Percentiles rank a stretch among this genome's conserved stretches.
These are phyloP conservation scores for Anagyrus pseudococci DNA, from an alignment of 2,888 invertebrate genomes.

Conservation along the genomic window DNA sequence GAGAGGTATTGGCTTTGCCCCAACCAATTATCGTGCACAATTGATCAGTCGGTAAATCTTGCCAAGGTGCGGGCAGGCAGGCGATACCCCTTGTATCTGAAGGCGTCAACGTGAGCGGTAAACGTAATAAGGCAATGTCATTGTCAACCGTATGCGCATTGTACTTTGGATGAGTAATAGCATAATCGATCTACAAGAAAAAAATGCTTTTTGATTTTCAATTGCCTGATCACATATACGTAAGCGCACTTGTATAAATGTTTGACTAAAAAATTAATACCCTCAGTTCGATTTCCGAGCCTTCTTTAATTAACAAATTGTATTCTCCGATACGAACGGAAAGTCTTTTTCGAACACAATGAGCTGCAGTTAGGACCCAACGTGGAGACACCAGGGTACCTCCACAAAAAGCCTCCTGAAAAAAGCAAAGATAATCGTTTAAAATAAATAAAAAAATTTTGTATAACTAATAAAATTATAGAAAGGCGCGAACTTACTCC, in stretches of 20 bases:
- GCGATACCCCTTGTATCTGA: constrained; percentile 70
- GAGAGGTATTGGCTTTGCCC: constrained; percentile 83
- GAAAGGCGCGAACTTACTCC: constrained; percentile 70
- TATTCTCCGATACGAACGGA: constrained; percentile 87
- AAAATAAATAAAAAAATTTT: neutral
- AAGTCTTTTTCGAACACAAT: constrained; percentile 80
- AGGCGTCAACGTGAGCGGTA: constrained; percentile 62
- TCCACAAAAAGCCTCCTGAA: constrained; percentile 86
- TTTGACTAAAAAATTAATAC: constrained; percentile 57
- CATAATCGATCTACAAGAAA: constrained; percentile 65
- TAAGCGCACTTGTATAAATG: constrained; percentile 6
- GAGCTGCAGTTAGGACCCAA: constrained; percentile 89
- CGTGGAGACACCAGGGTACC: constrained; percentile 82
- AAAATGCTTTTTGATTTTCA: constrained; percentile 2
- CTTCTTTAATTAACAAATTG: constrained; percentile 77
- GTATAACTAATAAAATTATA: constrained; percentile 2
- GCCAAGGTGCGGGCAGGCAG: constrained; percentile 79
- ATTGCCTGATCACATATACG: no score
- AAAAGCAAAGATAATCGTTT: neutral
- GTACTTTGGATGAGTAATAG: constrained; percentile 84
- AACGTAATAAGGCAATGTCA: constrained; percentile 85
- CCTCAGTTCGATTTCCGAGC: constrained; percentile 79
- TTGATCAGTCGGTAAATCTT: constrained; percentile 70
- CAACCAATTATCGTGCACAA: constrained; percentile 90
- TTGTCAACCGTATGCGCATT: constrained; percentile 90